Base-by-base conservation (phyloP, 92 coral and sea anemone species). In the Zoanthus sansibaricus region DNA sequence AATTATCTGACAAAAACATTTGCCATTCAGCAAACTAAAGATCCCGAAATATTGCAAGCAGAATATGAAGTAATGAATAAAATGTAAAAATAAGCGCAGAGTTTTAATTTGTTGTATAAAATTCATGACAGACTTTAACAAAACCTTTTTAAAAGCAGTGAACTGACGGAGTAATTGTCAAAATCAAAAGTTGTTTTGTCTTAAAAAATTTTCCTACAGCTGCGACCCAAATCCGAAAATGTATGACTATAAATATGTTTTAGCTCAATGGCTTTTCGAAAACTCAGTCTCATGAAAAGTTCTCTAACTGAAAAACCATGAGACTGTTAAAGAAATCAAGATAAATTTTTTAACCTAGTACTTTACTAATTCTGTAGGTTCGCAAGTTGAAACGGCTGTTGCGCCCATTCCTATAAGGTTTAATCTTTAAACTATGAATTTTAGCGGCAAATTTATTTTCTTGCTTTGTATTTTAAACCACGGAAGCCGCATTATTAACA, bases 401-500 rank as follows among this genome's bases (percentile, higher is more conserved):
- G 9, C 74, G 31, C 14, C 12, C 51, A 67, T 18, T 71, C 21
- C 20, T 20, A 32, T 58, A 20, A 66, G 73, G 14, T 67, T 80
- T 46, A 62, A 7, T 49, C 58, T 20, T 16, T 80, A 17, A 69
- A 15, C 37, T 66, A 66, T 62, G 58, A 67, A 15, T 18, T 80
- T 42, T 80, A 56, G 85, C 75, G 85, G 85, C 75, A 80, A n/a
- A 44, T 80, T 14, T 17, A 6, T 62, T 59, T 80, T 79, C 85
- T 64, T 67, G 13, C 61, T 25, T 80, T 51, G 56, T 64, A 59
- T 52, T 66, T 13, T 64, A 47, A 66, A 80, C 85, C 85, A 66
- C 85, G 42, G 72, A 80, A 80, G 85, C 85, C 85, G 70, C 85
- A 66, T 17, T 67, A 80, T 45, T 80, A 80, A 67, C 85, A 62